Evolutionary conservation across 2,888 invertebrate species (phyloP).

Genomic region (Leuctra nigra): DNA sequence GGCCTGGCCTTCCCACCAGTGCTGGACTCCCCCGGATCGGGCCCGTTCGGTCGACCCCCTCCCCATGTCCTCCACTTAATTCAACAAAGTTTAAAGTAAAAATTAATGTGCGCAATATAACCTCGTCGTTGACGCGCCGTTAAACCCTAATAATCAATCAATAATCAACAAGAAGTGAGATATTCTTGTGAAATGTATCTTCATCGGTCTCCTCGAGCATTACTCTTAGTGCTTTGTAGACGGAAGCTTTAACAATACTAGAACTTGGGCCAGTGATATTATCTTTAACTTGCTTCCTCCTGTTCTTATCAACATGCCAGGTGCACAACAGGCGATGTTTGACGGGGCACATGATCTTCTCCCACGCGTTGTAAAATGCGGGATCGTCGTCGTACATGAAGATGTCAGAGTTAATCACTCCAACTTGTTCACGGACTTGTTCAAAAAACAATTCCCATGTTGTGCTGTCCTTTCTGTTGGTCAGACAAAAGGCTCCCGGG

Average conservation of each 20-base stretch:
- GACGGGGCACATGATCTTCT: neutral
- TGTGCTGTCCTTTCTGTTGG: neutral
- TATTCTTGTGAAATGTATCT: neutral
- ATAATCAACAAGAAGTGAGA: neutral
- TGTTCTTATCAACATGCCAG: neutral
- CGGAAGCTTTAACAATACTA: neutral
- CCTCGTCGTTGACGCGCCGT: too few species aligned
- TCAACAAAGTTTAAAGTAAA: too few species aligned
- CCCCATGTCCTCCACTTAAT: too few species aligned
- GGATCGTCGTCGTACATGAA: neutral
- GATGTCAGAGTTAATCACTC: neutral
- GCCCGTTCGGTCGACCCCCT: too few species aligned
- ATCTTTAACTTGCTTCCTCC: neutral
- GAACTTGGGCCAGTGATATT: neutral
- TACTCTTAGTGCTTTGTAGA: neutral
- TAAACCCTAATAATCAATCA: too few species aligned
- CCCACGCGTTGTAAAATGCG: neutral
- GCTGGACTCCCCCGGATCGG: too few species aligned
- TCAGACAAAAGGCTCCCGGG: neutral
- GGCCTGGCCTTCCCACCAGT: too few species aligned
- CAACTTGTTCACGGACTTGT: neutral
- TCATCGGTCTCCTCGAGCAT: neutral
- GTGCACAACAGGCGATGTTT: neutral
- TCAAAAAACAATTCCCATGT: neutral
- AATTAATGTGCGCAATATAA: too few species aligned